Evolutionary conservation across 2,888 invertebrate species (phyloP), one percentile per base, ranked within the genome.

Genomic region (Exephanes ischioxanthus): DNA sequence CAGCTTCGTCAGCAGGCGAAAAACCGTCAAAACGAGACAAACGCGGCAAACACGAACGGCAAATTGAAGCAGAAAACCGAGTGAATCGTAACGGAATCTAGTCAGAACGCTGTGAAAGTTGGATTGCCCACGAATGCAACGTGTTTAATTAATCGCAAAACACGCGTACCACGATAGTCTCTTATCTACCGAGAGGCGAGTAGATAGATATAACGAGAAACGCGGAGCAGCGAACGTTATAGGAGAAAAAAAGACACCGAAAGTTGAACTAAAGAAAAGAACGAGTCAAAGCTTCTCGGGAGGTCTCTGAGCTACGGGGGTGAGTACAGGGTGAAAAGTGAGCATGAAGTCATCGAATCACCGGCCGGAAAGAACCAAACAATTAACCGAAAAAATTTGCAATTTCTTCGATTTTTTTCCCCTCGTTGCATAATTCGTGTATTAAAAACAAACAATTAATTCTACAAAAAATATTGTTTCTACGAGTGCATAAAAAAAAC

Each of bases 1-100:
- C 98, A 98, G 92, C 93, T 98, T 33, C 95, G 96, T 89, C 97
- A 97, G 90, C 95, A 96, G 78, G 95, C 96, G 81, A 96, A 96
- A 94, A 93, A 91, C 87, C 91, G 92, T 51, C 90, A 90, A 66
- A 86, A 83, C 55, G 89, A 90, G 71, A 88, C 85, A 16, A 91
- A 91, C 63, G 79, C 73, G 30, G 87, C 83, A 9, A 86, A 67
- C 71, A 45, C 67, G 16, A 83, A 75, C 26, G 83, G 79, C 67
- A 85, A 80, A 51, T 6, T 80, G 6, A 85, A 80, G 80, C 80
- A 77, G n/a, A 85, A 85, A 72, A 80, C 53, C 68, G 85, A 85
- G 58, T 85, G 83, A 85, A 61, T 63, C 51, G 19, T 19, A 22
- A 19, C 1, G 37, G 6, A 72, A 72, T 83, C 82, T 85, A 85